Evolutionary conservation across 2,113 vertebrate species (phyloP), one percentile per base, ranked within the genome.

Genomic region (Lagopus muta): DNA sequence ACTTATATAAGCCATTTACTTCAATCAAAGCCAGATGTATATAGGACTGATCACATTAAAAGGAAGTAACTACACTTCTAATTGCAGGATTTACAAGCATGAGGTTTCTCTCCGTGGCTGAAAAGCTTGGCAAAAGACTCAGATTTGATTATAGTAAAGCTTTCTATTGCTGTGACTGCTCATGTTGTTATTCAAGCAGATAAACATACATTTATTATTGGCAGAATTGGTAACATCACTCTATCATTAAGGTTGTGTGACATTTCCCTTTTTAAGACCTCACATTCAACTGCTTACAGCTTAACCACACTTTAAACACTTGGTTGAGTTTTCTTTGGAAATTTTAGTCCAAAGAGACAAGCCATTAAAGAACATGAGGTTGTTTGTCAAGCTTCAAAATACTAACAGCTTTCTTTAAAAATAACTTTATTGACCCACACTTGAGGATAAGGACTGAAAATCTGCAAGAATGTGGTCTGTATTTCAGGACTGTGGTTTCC

Each of bases 1-100:
- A 62, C 87, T 91, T 34, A 43, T 60, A 70, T 19, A 82, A 73
- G 54, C 74, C 48, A 79, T 58, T 86, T 87, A 82, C 48, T 80
- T 92, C 78, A 93, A 92, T 93, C 71, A 91, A 88, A 93, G 50
- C 55, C 94, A 96, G 71, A 96, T 92, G 92, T 65, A 85, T 86
- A 50, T 3, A 88, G 55, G 87, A 77, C 36, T 77, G 94, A 89
- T 77, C 67, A 91, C 91, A 94, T 91, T 82, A 91, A 92, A 96
- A 89, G 78, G 60, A 93, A 94, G 87, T 74, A 95, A 82, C 85
- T 70, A 38, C 52, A 89, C 58, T 77, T 91, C 72, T 73, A 96
- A 91, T 92, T 92, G 78, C 28, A 89, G 78, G n/a, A 72, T 93
- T 89, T 82, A 88, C 64, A 92, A 91, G 57, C 67, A 76, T 3